A percentile compares a stretch with the other conserved stretches of the same genome.
Conservation (phyloP, 2,797 vertebrate species). For the Syngnathus rostellatus region DNA sequence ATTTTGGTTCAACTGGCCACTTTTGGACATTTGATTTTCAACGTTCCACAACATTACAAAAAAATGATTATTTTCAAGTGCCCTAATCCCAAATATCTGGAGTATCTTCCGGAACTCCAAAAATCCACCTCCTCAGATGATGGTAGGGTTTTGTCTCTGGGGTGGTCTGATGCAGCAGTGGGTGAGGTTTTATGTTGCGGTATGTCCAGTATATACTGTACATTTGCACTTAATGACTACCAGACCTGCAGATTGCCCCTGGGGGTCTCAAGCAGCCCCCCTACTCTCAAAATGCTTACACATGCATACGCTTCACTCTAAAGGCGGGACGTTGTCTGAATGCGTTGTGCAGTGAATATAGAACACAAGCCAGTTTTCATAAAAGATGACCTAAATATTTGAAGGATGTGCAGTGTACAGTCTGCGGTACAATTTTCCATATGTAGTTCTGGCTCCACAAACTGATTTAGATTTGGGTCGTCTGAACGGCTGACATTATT, state of each 20-base stretch:
- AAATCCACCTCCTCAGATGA: slow-evolving; percentile 18
- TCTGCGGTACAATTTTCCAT: slow-evolving; percentile 12
- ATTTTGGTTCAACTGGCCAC: too few relatives aligned
- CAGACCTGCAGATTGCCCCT: slow-evolving; percentile 54
- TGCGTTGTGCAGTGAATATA: slow-evolving; percentile 9
- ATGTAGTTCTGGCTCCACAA: slow-evolving; percentile 12
- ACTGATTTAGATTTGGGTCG: slow-evolving; percentile 5
- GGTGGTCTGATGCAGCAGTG: slow-evolving; percentile 59
- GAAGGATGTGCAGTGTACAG: slow-evolving; percentile 33
- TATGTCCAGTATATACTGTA: slow-evolving; percentile 60
- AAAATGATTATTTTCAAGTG: slow-evolving; percentile 1
- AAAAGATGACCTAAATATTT: slow-evolving; percentile 32
- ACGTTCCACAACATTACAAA: not conserved
- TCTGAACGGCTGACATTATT: too few relatives aligned
- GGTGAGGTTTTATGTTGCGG: slow-evolving; percentile 57
- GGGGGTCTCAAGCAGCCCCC: slow-evolving; percentile 22
- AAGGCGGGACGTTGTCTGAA: slow-evolving; percentile 7
- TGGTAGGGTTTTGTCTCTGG: slow-evolving; percentile 49
- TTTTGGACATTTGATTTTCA: not conserved
- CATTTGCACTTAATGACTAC: slow-evolving; percentile 60
- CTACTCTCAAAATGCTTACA: slow-evolving; percentile 49
- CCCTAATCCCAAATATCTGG: slow-evolving; percentile 36
- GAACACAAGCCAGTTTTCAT: slow-evolving; percentile 16
- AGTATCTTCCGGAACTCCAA: slow-evolving; percentile 51
- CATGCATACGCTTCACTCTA: slow-evolving; percentile 54